phyloP scores from a whole-genome alignment of 2,888 invertebrate genomes.

The Raillietiella orientalis region DNA sequence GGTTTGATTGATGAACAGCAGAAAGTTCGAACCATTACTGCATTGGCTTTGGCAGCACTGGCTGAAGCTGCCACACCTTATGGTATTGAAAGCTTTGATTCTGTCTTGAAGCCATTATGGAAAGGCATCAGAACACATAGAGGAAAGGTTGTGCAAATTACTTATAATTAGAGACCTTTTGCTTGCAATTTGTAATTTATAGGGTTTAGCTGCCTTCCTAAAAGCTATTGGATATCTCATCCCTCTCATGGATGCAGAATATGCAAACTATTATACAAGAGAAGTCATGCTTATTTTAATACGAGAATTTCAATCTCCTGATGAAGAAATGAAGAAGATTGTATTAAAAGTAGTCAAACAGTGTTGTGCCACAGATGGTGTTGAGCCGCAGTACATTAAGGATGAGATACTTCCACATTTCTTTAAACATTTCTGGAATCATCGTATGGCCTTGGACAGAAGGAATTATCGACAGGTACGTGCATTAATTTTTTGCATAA shows the following conservation, averaged over 20 bases:
- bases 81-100: conserved; percentile 98
- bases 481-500: background rate
- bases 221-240: conserved; percentile 98
- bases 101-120: conserved; percentile 95
- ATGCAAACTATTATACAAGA: conserved; percentile 94
- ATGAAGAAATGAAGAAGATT: conserved; percentile 99
- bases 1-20: conserved; percentile 92
- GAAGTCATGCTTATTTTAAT: conserved; percentile 98
- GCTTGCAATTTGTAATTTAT: conserved; percentile 10
- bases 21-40: conserved; percentile 95
- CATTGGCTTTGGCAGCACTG: conserved; percentile 82
- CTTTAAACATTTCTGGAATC: conserved; percentile 99
- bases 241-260: conserved; percentile 98
- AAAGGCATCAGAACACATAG: conserved; percentile 55
- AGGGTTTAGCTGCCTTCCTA: conserved; percentile 92
- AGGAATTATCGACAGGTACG: conserved; percentile 62
- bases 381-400: conserved; percentile 95
- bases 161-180: background rate
- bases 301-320: conserved; percentile 96
- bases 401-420: conserved; percentile 95
- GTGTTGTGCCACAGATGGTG: conserved; percentile 98
- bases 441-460: conserved; percentile 92
- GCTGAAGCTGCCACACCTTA: conserved; percentile 98
- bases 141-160: conserved; percentile 18
- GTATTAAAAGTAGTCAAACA: conserved; percentile 98